A percentile compares a stretch with the other conserved stretches of the same genome.
phyloP scores from a whole-genome alignment of 1,140 invertebrate species.

The Vollenhovia emeryi region DNA sequence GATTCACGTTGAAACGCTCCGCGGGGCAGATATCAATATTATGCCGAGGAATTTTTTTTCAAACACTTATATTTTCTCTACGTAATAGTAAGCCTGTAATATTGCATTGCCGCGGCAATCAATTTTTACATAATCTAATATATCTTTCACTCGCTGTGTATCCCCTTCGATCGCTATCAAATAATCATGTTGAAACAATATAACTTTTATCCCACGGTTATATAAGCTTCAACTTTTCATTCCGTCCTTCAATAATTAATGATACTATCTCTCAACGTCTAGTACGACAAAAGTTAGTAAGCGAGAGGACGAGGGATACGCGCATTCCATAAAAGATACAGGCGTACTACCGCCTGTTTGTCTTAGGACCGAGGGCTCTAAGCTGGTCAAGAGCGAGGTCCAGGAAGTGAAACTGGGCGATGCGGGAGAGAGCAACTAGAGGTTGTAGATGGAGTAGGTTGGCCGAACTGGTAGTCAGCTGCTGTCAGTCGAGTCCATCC shows the following conservation, averaged over 20 bases:
- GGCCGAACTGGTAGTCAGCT: conserved; percentile 77
- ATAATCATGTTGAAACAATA: background rate
- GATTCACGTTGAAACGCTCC: background rate
- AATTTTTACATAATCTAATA: conserved; percentile 12
- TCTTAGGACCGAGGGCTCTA: conserved; percentile 64
- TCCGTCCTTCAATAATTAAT: conserved; percentile 8
- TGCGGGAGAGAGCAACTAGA: conserved; percentile 54
- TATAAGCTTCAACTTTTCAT: background rate
- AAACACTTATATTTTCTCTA: too few relatives aligned
- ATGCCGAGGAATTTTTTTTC: background rate
- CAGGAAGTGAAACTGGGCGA: conserved; percentile 73
- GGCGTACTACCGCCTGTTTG: conserved; percentile 64
- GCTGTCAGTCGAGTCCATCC: conserved; percentile 77
- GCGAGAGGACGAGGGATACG: background rate
- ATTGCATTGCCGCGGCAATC: background rate
- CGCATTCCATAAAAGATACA: conserved; percentile 44
- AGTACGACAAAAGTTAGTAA: conserved; percentile 20
- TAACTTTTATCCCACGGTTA: background rate
- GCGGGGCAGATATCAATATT: background rate
- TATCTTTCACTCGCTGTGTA: background rate
- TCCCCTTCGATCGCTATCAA: background rate
- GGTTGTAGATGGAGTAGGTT: conserved; percentile 51
- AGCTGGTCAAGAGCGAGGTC: conserved; percentile 63
- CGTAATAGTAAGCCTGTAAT: background rate
- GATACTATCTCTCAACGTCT: background rate